A percentile compares a stretch with the other conserved stretches of the same genome.
Evolutionary conservation across 37 sponge, comb jelly and placozoan species (phyloP).

Genomic region (Halichondria panicea): DNA sequence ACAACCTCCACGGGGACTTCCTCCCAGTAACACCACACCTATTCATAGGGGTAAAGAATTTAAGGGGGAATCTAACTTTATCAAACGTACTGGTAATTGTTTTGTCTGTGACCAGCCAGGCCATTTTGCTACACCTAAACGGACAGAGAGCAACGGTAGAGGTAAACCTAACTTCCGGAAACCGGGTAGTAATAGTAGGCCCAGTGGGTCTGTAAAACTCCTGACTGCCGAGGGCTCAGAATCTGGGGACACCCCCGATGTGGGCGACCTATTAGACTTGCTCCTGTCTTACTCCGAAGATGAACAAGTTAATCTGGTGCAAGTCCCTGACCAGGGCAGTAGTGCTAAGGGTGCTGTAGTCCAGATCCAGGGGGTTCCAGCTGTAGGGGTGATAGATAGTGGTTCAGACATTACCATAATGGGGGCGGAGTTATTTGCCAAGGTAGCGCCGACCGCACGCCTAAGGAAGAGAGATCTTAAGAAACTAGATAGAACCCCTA

Average conservation of each 20-base stretch:
- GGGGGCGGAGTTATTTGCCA: constrained; percentile 10
- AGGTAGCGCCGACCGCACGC: constrained; percentile 10
- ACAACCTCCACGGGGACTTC: no score
- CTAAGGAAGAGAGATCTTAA: constrained; percentile 12
- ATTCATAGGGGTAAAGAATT: no score
- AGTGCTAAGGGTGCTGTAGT: constrained; percentile 26
- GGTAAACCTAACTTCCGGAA: neutral
- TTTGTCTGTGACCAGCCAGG: no score
- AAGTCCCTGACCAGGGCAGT: constrained; percentile 24
- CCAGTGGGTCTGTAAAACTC: neutral
- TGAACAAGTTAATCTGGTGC: constrained; percentile 20
- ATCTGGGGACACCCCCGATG: neutral
- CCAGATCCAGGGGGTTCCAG: constrained; percentile 31
- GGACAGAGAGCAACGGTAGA: no score
- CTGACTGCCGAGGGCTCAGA: neutral
- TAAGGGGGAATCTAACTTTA: no score
- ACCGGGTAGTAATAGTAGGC: neutral
- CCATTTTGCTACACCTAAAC: no score
- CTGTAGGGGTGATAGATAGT: constrained; percentile 20
- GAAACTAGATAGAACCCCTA: constrained; percentile 14
- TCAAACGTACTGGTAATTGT: no score
- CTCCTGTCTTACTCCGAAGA: constrained; percentile 1
- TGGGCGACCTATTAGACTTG: neutral
- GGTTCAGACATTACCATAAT: constrained; percentile 34
- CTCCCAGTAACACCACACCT: no score